These are phyloP conservation scores for Seriola dumerili DNA, from an alignment of 2,113 vertebrate genomes.

Conservation along the genomic window DNA sequence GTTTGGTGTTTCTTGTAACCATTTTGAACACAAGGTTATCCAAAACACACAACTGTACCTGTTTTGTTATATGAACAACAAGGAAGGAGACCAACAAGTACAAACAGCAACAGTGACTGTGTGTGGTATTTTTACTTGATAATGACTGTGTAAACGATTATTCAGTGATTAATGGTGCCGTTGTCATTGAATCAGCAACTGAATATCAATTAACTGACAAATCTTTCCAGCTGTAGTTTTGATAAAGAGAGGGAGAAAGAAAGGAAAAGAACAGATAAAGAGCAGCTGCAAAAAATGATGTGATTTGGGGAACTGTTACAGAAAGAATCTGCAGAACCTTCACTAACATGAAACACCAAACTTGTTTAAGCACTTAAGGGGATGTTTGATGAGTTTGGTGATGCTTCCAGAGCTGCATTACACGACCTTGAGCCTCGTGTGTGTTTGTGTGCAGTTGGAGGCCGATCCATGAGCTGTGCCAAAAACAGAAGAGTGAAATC, in stretches of 20 bases:
- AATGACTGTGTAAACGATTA: neutral
- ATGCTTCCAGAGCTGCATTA: slow-evolving; percentile 30
- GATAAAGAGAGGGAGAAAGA: neutral
- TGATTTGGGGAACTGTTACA: neutral
- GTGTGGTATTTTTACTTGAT: neutral
- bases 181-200: neutral
- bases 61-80: neutral
- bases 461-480: slow-evolving; percentile 49
- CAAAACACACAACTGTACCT: neutral
- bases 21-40: neutral
- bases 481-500: slow-evolving; percentile 58
- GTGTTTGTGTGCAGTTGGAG: slow-evolving; percentile 36
- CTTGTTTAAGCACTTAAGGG: slow-evolving; percentile 38
- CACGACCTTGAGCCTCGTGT: slow-evolving; percentile 56
- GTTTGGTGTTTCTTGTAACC: neutral
- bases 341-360: slow-evolving; percentile 35
- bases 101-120: neutral
- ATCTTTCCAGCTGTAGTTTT: neutral
- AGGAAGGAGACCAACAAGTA: neutral
- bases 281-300: neutral
- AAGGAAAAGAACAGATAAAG: neutral
- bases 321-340: slow-evolving; percentile 16
- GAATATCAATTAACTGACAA: neutral
- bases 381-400: slow-evolving; percentile 34
- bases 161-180: neutral